Evolutionary conservation across 2,113 vertebrate species (phyloP), one percentile per base, ranked within the genome.

Genomic region (Seriola aureovittata): DNA sequence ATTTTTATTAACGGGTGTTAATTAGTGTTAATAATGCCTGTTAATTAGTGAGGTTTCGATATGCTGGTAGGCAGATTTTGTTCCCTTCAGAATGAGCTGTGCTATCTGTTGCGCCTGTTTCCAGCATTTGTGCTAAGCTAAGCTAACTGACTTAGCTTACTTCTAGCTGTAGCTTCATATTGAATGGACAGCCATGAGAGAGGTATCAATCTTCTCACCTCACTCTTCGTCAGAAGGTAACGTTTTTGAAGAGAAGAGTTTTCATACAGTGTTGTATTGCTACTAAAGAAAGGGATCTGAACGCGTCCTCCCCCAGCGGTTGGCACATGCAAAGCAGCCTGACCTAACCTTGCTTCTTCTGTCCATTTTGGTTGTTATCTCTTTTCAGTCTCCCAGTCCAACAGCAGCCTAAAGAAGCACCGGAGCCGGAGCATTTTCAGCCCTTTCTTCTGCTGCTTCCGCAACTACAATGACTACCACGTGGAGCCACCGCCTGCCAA

Each of bases 371-470:
- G 0, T 23, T 67, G 8, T 72, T 46, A 13, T 80, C 67, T 91
- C 66, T 72, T 29, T 85, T 14, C 93, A 99, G 97, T 96, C 70
- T 97, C 97, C 85, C 98, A 98, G 94, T 93, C 95, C 78, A 95
- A 95, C 91, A 93, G 92, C 97, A 97, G 96, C 95, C 89, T 98
- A 87, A 99, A 99, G 96, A 99, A 99, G 93, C 97, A 97, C 85
- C 95, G 97, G 54, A 97, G 95, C 93, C 94, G 97, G 65, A 97
- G 98, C 93, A 97, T 99, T 93, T 98, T 99, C 91, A 98, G 97
- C 93, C 98, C 97, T 60, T 98, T 99, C 94, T 98, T 99, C 95
- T 99, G 98, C 96, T 99, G 98, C 94, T 98, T 99, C 94, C 97
- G 97, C 64, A 96, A 97, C 94, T 98, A 99, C 92, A 96, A 97